Evolutionary conservation across 2,888 invertebrate species (phyloP), one percentile per base, ranked within the genome.

Genomic region (Lampropteryx suffumata): DNA sequence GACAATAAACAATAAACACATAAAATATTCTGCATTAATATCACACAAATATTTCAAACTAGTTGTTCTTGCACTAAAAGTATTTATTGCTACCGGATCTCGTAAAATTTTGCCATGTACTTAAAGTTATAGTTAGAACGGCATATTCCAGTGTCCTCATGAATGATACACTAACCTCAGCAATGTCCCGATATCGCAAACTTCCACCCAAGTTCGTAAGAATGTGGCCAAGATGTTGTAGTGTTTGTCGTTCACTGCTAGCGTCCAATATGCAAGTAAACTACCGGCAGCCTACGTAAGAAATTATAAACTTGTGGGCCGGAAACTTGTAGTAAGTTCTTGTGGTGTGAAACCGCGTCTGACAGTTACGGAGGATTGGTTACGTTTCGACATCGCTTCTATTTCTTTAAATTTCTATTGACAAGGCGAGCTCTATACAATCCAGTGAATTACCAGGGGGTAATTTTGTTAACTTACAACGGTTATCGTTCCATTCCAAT

Each of bases 161-260:
- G 30, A 21, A 36, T 40, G 33, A 21, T 40, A 27, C 34, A 46
- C 26, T 47, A 53, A 53, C 47, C 52, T 27, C 40, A 57, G 46
- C 45, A 48, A 52, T 48, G 36, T 54, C 28, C 10, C 13, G 34
- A 34, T 48, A 28, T 48, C 44, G 17, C 55, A 24, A 50, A 48
- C 40, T 67, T 66, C 55, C 50, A 55, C 12, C 10, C 28, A 48
- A 40, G 34, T 50, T 53, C 61, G 52, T 67, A 79, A 80, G 74
- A 78, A 79, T 80, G 77, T 65, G 70, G 61, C 55, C 59, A 64
- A 67, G 69, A 67, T 69, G 17, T 17, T 17, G 71, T 73, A 71
- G 76, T 70, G 76, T 71, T 74, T 64, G 69, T 67, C 62, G 67
- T 65, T 59, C 62, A 54, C 57, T 52, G 62, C 55, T 61, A 55